Conservation (phyloP, 1,140 invertebrate species). For the Conus ventricosus region DNA sequence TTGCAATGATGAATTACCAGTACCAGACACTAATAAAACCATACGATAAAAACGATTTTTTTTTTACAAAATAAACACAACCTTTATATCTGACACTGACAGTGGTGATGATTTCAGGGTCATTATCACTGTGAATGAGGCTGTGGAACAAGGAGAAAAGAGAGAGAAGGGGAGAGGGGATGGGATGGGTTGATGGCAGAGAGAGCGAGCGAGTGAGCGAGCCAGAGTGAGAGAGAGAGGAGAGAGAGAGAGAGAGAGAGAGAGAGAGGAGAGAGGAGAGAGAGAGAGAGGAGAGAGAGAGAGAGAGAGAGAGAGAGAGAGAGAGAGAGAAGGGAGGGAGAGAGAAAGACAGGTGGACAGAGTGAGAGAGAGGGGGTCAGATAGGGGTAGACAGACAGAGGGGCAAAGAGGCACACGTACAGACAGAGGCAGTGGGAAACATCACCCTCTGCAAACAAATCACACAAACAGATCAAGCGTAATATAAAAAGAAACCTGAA, state of each 20-base stretch:
- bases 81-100: no score
- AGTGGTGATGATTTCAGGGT: no score
- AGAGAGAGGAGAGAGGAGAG: neutral
- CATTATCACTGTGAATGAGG: no score
- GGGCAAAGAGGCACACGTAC: neutral
- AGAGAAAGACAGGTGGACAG: neutral
- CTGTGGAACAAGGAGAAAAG: neutral
- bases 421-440: neutral
- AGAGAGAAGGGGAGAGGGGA: neutral
- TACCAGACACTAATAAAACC: no score
- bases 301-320: neutral
- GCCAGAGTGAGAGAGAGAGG: no score
- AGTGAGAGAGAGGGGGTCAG: neutral
- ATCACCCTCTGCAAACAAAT: neutral
- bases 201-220: neutral
- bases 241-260: no score
- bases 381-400: no score
- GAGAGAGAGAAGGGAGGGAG: no score
- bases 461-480: neutral
- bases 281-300: neutral
- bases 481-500: no score
- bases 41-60: no score
- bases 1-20: no score
- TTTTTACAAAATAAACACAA: no score
- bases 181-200: neutral